Conservation (phyloP, 1,140 invertebrate genomes). For the Cepaea nemoralis region DNA sequence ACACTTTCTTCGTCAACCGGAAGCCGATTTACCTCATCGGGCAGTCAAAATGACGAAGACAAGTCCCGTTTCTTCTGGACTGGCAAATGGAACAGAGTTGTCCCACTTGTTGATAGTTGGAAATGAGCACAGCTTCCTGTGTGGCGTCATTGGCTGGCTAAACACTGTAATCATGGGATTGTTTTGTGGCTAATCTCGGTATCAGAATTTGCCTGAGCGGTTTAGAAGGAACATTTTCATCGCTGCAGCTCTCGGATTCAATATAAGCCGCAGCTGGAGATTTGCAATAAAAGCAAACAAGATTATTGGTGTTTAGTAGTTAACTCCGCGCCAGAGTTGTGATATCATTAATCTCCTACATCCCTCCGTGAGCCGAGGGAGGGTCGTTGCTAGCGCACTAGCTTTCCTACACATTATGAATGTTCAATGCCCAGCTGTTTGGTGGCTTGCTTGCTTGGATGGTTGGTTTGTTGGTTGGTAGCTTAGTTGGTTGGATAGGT, state of each 20-base stretch:
- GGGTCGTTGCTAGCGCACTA: too few relatives aligned
- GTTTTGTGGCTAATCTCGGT: slow-evolving; percentile 2
- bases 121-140: background rate
- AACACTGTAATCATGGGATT: slow-evolving; percentile 3
- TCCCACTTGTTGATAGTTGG: background rate
- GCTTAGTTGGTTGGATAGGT: too few relatives aligned
- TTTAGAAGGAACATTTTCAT: background rate
- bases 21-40: slow-evolving; percentile 7
- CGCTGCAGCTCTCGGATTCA: background rate
- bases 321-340: too few relatives aligned
- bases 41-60: slow-evolving; percentile 5
- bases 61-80: background rate
- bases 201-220: background rate
- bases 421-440: too few relatives aligned
- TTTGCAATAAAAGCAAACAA: too few relatives aligned
- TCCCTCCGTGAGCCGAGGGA: too few relatives aligned
- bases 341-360: too few relatives aligned
- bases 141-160: background rate
- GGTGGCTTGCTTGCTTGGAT: too few relatives aligned
- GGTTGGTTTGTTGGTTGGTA: too few relatives aligned
- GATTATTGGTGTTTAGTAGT: too few relatives aligned
- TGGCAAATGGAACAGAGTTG: background rate
- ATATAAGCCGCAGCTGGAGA: background rate
- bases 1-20: background rate
- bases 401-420: too few relatives aligned